Conservation (phyloP, 2,113 vertebrate species). For the Epinephelus moara region DNA sequence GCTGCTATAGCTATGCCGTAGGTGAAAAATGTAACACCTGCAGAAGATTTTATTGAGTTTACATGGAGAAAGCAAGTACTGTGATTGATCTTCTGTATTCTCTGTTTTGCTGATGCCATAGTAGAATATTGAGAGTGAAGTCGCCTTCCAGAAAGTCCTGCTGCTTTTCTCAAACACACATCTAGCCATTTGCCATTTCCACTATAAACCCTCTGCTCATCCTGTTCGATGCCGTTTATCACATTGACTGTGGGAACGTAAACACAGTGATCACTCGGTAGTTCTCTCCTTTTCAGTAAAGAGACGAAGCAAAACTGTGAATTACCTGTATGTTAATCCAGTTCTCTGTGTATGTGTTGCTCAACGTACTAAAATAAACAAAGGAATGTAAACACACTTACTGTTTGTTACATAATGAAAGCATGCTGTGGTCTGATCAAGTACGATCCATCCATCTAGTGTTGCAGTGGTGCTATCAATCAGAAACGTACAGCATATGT, state of each 20-base stretch:
- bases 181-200: neutral
- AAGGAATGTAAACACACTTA: neutral
- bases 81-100: neutral
- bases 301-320: neutral
- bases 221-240: neutral
- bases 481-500: neutral
- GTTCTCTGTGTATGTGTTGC: neutral
- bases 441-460: neutral
- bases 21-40: no score
- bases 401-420: no score
- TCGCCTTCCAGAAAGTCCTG: no score
- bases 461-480: neutral
- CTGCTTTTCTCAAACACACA: no score
- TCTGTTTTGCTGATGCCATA: no score
- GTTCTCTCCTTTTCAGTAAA: neutral
- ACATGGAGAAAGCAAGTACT: no score
- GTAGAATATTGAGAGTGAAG: neutral
- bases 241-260: neutral
- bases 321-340: neutral
- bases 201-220: neutral
- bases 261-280: neutral
- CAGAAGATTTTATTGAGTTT: no score
- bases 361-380: neutral
- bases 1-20: neutral
- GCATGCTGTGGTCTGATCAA: no score